Evolutionary conservation across 1,140 invertebrate genomes (phyloP), one percentile per base, ranked within the genome.

Genomic region (Protaetia brevitarsis): DNA sequence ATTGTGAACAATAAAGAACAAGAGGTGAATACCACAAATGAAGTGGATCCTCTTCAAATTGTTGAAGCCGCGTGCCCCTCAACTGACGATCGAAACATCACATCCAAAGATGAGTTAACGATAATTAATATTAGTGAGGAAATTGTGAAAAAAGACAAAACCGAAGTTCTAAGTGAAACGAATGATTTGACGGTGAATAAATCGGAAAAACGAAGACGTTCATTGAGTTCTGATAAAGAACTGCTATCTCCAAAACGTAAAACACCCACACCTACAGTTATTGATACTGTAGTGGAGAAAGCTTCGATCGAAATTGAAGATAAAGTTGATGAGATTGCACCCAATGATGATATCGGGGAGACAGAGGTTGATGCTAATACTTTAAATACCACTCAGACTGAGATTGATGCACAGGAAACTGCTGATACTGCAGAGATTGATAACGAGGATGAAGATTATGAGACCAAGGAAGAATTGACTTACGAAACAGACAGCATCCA

Each of bases 71-170:
- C 27, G 10, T 30, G 19, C 21, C 13, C 10, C 2, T 7, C 16
- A 11, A 3, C 51, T 1, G 63, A 65, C 30, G 59, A 26, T 13
- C 34, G 26, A 37, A 28, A 59, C 23, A 23, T 51, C 11, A n/a
- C n/a, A n/a, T 34, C 7, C 31, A 34, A 34, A 34, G 31, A 34
- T 7, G 31, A 34, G n/a, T 34, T 34, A 34, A 72, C 72, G 62
- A 73, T 78, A 66, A 73, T 76, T 67, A 69, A 72, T 58, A 75
- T 69, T 68, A 71, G 77, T 66, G 69, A 74, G 72, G 76, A 78
- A 74, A 77, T 77, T 71, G 73, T 70, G 7, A 76, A 74, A 74
- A 75, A 72, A 66, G 71, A 72, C 23, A 70, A 28, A 66, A 30
- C 6, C 8, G 26, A 64, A 41, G 27, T 34, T n/a, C n/a, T n/a